Evolutionary conservation across 1,140 invertebrate species (phyloP).

Genomic region (Formica selysi): DNA sequence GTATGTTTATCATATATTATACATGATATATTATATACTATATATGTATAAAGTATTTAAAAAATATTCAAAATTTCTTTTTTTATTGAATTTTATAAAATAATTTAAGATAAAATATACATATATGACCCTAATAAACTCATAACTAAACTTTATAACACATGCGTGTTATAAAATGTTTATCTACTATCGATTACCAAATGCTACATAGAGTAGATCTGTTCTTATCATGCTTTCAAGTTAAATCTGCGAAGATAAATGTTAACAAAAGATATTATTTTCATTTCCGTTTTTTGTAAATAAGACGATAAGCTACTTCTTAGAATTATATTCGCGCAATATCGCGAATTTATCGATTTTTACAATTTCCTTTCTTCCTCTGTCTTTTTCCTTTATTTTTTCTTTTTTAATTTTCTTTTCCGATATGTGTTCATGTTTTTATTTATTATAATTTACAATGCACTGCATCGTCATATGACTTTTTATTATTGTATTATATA

Average conservation of each 20-base stretch:
- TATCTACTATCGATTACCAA: conserved; percentile 24
- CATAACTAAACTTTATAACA: not conserved
- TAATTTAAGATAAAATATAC: not conserved
- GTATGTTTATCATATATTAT: too few species aligned
- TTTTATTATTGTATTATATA: not conserved
- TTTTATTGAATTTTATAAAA: not conserved
- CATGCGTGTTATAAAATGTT: not conserved
- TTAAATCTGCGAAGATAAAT: not conserved
- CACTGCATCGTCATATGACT: not conserved
- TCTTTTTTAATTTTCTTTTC: not conserved
- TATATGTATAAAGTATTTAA: not conserved
- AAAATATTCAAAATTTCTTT: not conserved
- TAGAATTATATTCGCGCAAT: conserved; percentile 25
- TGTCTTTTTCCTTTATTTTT: not conserved
- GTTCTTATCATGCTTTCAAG: conserved; percentile 24
- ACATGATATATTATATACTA: not conserved
- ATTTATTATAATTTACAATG: not conserved
- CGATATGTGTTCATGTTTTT: not conserved
- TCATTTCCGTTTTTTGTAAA: conserved; percentile 54
- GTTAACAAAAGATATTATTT: conserved; percentile 30
- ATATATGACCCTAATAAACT: not conserved
- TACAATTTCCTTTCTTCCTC: not conserved
- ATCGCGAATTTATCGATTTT: conserved; percentile 6
- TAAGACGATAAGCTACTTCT: conserved; percentile 35
- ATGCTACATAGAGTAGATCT: conserved; percentile 6